Conservation (phyloP, 2,888 invertebrate genomes). For the Drosophila rellima region DNA sequence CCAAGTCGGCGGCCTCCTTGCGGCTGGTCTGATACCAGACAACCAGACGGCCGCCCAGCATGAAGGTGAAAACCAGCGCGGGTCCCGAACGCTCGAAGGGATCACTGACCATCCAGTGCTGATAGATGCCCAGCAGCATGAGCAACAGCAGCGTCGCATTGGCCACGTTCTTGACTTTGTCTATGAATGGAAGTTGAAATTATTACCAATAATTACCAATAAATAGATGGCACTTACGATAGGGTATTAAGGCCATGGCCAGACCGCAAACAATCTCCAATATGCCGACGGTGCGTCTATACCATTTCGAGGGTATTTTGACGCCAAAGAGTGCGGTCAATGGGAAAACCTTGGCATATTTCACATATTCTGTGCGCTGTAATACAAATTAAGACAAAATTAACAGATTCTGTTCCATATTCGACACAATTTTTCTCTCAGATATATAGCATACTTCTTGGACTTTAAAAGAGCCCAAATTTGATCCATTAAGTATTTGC, state of each 20-base stretch:
- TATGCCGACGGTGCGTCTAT: slow-evolving; percentile 93
- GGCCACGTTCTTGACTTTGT: slow-evolving; percentile 95
- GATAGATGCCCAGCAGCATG: slow-evolving; percentile 96
- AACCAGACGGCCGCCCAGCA: slow-evolving; percentile 95
- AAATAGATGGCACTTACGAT: slow-evolving; percentile 89
- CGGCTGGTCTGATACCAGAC: slow-evolving; percentile 91
- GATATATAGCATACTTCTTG: neutral
- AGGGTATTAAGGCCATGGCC: slow-evolving; percentile 93
- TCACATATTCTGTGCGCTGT: slow-evolving; percentile 97
- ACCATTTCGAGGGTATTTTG: slow-evolving; percentile 97
- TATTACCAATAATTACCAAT: neutral
- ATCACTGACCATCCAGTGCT: slow-evolving; percentile 96
- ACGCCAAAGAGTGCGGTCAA: slow-evolving; percentile 92
- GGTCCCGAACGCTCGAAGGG: slow-evolving; percentile 96
- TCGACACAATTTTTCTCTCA: neutral
- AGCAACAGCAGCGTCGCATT: slow-evolving; percentile 93
- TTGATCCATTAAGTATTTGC: too few species aligned
- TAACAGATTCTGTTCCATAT: too few species aligned
- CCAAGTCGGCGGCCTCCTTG: slow-evolving; percentile 86
- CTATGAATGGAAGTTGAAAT: slow-evolving; percentile 82
- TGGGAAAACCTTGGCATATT: slow-evolving; percentile 97
- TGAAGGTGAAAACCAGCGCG: slow-evolving; percentile 95
- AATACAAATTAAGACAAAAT: slow-evolving; percentile 67
- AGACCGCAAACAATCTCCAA: slow-evolving; percentile 94
- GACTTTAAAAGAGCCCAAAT: neutral